phyloP scores from a whole-genome alignment of 2,888 invertebrate genomes.

The Nyleta sp. region DNA sequence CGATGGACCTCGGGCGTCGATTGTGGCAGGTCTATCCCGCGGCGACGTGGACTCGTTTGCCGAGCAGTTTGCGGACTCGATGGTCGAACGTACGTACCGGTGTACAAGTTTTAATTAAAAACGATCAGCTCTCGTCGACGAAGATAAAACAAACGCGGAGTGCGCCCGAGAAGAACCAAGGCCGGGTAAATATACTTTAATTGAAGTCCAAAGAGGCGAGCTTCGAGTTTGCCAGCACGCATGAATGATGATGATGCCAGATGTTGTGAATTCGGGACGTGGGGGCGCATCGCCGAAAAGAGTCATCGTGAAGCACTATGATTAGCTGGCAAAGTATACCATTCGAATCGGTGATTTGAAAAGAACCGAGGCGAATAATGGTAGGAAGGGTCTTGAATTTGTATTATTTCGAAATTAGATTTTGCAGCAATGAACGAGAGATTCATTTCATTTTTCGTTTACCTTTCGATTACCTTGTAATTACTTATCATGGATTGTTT shows the following conservation, averaged over 20 bases:
- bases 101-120: constrained; percentile 68
- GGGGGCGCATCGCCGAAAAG: constrained; percentile 75
- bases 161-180: constrained; percentile 57
- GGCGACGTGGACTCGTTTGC: constrained; percentile 59
- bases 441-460: no score
- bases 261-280: constrained; percentile 66
- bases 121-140: constrained; percentile 58
- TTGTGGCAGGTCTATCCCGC: constrained; percentile 46
- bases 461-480: no score
- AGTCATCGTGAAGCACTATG: constrained; percentile 23
- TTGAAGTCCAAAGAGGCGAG: constrained; percentile 73
- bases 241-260: constrained; percentile 68
- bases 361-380: background rate
- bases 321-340: constrained; percentile 34
- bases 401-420: no score
- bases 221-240: constrained; percentile 63
- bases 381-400: background rate
- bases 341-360: background rate
- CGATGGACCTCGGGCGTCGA: constrained; percentile 50
- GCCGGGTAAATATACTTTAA: constrained; percentile 74
- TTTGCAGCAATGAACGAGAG: no score
- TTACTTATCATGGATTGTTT: background rate
- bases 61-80: constrained; percentile 58
- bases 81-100: constrained; percentile 48
- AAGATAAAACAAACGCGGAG: constrained; percentile 62